phyloP scores from a whole-genome alignment of 2,113 vertebrate species.

The Cinclus mexicanus region DNA sequence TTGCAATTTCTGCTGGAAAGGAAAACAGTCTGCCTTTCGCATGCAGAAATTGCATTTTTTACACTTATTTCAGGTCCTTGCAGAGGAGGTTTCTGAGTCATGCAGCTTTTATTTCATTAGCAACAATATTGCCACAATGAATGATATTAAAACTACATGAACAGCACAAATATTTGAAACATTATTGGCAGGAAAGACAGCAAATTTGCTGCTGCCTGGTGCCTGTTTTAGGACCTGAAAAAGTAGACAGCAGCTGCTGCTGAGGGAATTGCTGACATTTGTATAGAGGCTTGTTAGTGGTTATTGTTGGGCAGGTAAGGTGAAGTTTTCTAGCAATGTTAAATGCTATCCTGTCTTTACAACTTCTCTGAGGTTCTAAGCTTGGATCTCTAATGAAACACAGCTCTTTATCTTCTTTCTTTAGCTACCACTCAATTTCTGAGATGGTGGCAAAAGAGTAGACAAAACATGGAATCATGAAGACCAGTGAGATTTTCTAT shows the following conservation, averaged over 20 bases:
- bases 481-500: background rate
- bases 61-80: background rate
- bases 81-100: conserved; percentile 1
- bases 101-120: background rate
- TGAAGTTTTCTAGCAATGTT: background rate
- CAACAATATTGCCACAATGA: background rate
- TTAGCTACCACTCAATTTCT: background rate
- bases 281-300: background rate
- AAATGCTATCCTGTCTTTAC: background rate
- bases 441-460: background rate
- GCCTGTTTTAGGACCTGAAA: background rate
- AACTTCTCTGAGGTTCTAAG: background rate
- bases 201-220: background rate
- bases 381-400: background rate
- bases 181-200: background rate
- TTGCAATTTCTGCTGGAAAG: background rate
- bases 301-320: background rate
- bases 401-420: background rate
- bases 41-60: background rate
- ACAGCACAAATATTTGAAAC: conserved; percentile 7
- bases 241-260: background rate
- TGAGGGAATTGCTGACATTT: background rate
- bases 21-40: background rate
- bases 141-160: background rate
- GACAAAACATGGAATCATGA: background rate